phyloP scores from a whole-genome alignment of 1,140 invertebrate species.

The Myzus persicae region DNA sequence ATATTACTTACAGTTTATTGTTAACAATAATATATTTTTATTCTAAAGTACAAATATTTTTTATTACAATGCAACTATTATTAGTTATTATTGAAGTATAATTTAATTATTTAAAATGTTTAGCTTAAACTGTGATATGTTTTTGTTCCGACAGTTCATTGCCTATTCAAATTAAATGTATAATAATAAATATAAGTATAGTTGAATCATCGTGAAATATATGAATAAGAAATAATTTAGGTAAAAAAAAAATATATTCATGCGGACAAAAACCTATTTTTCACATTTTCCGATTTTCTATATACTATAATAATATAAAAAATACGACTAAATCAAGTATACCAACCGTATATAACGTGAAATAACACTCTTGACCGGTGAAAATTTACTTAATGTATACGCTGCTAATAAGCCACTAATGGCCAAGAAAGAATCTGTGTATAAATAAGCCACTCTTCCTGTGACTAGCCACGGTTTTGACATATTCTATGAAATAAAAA shows the following conservation, averaged over 20 bases:
- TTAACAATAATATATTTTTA: no score
- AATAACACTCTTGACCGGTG: slow-evolving; percentile 27
- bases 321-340: not conserved
- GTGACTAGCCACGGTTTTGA: slow-evolving; percentile 74
- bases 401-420: slow-evolving; percentile 75
- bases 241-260: not conserved
- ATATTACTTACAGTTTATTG: no score
- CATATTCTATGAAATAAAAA: slow-evolving; percentile 67
- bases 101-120: no score
- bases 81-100: no score
- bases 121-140: no score
- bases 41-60: no score
- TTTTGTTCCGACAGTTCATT: no score
- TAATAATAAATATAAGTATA: no score
- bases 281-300: no score
- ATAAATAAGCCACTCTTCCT: slow-evolving; percentile 75
- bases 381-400: slow-evolving; percentile 60
- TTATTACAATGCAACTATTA: no score
- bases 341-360: slow-evolving; percentile 48
- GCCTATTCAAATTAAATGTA: no score
- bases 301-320: not conserved
- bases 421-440: slow-evolving; percentile 79
- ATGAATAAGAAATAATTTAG: not conserved
- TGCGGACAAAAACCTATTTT: not conserved
- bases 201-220: not conserved